Evolutionary conservation across 2,797 vertebrate genomes (phyloP).

Genomic region (Platalea minor): DNA sequence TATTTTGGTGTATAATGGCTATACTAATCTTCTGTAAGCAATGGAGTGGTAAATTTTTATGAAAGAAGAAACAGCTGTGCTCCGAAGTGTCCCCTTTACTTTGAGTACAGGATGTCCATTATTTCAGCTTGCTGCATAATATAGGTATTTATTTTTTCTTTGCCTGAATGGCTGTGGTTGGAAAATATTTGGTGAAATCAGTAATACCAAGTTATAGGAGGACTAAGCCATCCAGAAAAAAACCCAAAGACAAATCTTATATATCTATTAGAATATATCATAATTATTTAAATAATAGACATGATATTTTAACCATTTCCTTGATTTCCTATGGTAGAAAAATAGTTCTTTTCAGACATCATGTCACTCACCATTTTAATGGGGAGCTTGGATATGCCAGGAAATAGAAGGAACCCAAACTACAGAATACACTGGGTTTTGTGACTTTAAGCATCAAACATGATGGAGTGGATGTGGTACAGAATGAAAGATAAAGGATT

Average conservation of each 20-base stretch:
- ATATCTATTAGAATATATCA: not conserved
- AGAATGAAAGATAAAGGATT: not conserved
- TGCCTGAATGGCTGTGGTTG: not conserved
- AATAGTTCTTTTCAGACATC: not conserved
- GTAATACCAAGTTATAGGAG: not conserved
- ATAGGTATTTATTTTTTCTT: slow-evolving; percentile 29
- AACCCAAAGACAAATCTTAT: not conserved
- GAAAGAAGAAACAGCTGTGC: not conserved
- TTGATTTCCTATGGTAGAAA: not conserved
- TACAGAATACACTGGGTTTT: not conserved
- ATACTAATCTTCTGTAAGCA: not conserved
- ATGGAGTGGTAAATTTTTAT: not conserved
- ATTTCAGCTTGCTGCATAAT: slow-evolving; percentile 5
- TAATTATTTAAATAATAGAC: not conserved
- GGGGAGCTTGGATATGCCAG: not conserved
- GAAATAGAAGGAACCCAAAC: not conserved
- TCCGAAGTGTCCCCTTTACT: not conserved
- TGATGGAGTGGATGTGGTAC: not conserved
- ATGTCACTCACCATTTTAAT: not conserved
- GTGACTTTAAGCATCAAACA: not conserved
- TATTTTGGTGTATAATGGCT: not conserved
- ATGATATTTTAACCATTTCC: not conserved
- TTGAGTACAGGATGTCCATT: slow-evolving; percentile 10
- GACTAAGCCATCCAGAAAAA: not conserved
- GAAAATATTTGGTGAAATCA: slow-evolving; percentile 18